A percentile compares a stretch with the other conserved stretches of the same genome.
phyloP scores from a whole-genome alignment of 2,797 vertebrate species.

The Sebastes baramenuke region DNA sequence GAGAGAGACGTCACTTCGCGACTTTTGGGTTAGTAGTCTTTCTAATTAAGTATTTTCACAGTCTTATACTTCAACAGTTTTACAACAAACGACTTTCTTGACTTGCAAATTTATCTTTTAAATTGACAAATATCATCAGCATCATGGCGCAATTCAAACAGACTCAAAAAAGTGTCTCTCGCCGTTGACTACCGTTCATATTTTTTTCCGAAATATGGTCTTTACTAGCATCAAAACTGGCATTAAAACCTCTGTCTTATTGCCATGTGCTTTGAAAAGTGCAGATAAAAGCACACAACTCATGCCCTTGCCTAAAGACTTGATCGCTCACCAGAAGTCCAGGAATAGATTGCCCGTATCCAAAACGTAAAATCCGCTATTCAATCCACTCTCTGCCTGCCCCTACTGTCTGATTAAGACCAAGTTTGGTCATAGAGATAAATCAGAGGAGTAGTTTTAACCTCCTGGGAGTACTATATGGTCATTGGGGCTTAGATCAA shows the following conservation, averaged over 20 bases:
- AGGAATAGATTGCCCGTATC: conserved; percentile 32
- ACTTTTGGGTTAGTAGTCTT: too few species aligned
- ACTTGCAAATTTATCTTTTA: too few species aligned
- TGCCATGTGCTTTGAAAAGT: not conserved
- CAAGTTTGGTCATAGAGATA: not conserved
- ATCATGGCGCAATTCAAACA: too few species aligned
- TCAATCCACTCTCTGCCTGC: not conserved
- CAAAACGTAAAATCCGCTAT: not conserved
- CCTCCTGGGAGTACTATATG: not conserved
- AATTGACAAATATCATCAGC: too few species aligned
- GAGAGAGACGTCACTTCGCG: accelerated
- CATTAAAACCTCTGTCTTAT: not conserved
- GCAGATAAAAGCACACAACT: not conserved
- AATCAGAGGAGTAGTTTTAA: not conserved
- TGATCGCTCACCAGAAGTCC: conserved; percentile 9
- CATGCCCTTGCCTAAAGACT: not conserved
- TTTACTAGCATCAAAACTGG: not conserved
- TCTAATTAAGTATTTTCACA: too few species aligned
- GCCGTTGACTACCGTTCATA: too few species aligned
- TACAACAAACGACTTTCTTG: too few species aligned
- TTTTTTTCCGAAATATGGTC: too few species aligned
- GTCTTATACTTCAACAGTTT: too few species aligned
- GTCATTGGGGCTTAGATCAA: not conserved
- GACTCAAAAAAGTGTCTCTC: too few species aligned
- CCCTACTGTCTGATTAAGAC: not conserved